Percentiles rank a stretch among this genome's conserved stretches.
Conservation (phyloP, 2,888 invertebrate species). For the Scaptomyza reducta region DNA sequence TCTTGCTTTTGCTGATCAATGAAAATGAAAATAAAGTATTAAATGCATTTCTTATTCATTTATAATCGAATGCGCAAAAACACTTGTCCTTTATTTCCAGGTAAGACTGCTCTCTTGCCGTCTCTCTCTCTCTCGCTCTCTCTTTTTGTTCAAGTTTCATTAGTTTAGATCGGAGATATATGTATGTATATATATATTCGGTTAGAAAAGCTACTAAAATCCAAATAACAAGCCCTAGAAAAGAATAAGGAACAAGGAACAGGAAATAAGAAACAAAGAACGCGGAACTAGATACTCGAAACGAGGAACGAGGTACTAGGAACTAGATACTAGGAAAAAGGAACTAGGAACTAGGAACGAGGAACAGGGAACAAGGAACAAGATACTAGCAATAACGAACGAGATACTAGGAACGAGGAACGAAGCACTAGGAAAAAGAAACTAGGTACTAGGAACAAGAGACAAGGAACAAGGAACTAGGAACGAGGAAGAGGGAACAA, state of each 20-base stretch:
- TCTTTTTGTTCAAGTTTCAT: not conserved
- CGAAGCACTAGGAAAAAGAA: constrained; percentile 8
- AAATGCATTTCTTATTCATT: not conserved
- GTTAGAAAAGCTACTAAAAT: constrained; percentile 34
- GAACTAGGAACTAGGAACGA: not conserved
- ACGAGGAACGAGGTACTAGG: not conserved
- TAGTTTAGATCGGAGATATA: not conserved
- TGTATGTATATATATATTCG: not conserved
- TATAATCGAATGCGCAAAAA: constrained; percentile 15
- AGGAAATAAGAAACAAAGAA: too few species aligned
- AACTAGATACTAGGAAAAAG: constrained; percentile 1
- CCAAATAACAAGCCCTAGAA: constrained; percentile 1
- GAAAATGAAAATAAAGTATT: not conserved
- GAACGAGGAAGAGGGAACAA: not conserved
- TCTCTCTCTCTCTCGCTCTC: not conserved
- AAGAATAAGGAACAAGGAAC: not conserved
- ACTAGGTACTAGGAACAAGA: not conserved
- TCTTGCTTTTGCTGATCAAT: not conserved
- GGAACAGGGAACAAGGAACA: not conserved
- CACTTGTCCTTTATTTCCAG: constrained; percentile 10
- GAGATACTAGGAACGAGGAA: too few species aligned
- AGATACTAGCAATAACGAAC: too few species aligned
- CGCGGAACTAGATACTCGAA: constrained; percentile 7
- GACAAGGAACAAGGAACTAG: too few species aligned
- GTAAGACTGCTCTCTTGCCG: constrained; percentile 4